Evolutionary conservation across 2,797 vertebrate species (phyloP).

Genomic region (Bovichtus variegatus): DNA sequence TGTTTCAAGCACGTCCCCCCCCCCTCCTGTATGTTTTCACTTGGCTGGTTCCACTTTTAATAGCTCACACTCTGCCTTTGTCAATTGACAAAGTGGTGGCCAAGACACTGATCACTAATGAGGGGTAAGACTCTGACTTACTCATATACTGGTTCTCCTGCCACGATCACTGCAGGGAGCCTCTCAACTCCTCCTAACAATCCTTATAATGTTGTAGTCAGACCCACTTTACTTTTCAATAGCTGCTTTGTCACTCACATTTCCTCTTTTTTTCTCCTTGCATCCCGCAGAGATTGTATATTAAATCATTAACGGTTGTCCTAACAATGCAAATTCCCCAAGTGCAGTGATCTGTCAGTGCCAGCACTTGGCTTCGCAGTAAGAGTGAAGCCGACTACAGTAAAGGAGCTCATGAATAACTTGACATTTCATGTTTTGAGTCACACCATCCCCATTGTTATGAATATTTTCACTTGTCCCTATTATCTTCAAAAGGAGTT

Average conservation of each 20-base stretch:
- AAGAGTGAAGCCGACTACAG: constrained; percentile 13
- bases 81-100: constrained; percentile 41
- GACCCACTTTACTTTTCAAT: constrained; percentile 49
- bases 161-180: constrained; percentile 50
- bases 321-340: constrained; percentile 51
- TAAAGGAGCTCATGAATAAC: constrained; percentile 40
- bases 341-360: constrained; percentile 26
- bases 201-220: constrained; percentile 34
- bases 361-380: constrained; percentile 23
- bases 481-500: constrained; percentile 9
- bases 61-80: constrained; percentile 45
- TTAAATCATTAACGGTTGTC: constrained; percentile 66
- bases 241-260: constrained; percentile 20
- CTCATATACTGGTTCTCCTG: constrained; percentile 33
- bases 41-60: constrained; percentile 62
- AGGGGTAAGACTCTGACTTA: constrained; percentile 49
- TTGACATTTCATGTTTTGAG: constrained; percentile 42
- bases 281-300: constrained; percentile 43
- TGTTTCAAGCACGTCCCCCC: constrained; percentile 25
- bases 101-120: constrained; percentile 63
- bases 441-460: constrained; percentile 16
- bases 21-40: constrained; percentile 41
- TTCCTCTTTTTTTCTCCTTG: constrained; percentile 4
- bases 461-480: constrained; percentile 17
- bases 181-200: constrained; percentile 40